These are phyloP conservation scores for Linnaemya tessellans DNA, from an alignment of 2,888 invertebrate genomes.

Conservation along the genomic window DNA sequence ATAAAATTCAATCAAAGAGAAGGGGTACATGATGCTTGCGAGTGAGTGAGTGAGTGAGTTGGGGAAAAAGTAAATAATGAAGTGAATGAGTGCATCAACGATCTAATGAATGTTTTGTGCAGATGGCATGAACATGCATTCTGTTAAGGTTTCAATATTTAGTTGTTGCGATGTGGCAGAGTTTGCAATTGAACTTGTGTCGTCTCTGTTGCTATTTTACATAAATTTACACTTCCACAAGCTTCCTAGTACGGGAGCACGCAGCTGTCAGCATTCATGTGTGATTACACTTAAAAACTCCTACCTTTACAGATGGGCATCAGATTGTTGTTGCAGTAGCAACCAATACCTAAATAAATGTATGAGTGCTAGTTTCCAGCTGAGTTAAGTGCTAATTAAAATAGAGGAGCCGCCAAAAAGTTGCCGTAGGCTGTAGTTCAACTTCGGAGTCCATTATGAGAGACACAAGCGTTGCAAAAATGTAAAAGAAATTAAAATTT, in stretches of 20 bases:
- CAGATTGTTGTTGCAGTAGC: slow-evolving; percentile 1
- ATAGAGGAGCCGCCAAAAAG: neutral
- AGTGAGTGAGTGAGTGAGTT: neutral
- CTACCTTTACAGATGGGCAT: neutral
- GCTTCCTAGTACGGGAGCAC: neutral
- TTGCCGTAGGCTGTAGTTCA: neutral
- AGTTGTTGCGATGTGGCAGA: slow-evolving; percentile 25
- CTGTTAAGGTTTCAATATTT: slow-evolving; percentile 29
- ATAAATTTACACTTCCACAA: slow-evolving; percentile 6
- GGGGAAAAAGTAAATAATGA: slow-evolving; percentile 5
- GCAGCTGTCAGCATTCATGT: slow-evolving; percentile 16
- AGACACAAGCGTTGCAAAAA: neutral
- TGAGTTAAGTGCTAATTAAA: neutral
- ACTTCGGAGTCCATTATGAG: neutral
- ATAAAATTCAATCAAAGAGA: slow-evolving; percentile 7
- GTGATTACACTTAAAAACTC: neutral
- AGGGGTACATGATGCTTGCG: neutral
- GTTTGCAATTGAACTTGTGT: slow-evolving; percentile 19
- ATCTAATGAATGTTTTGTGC: slow-evolving; percentile 35
- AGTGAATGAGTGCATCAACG: slow-evolving; percentile 1
- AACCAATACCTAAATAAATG: neutral
- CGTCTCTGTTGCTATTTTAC: slow-evolving; percentile 22
- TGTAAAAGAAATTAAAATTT: neutral
- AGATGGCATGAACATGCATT: slow-evolving; percentile 24
- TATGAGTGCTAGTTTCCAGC: neutral